Conservation (phyloP, 2,888 invertebrate species). For the Lochmaea capreae region DNA sequence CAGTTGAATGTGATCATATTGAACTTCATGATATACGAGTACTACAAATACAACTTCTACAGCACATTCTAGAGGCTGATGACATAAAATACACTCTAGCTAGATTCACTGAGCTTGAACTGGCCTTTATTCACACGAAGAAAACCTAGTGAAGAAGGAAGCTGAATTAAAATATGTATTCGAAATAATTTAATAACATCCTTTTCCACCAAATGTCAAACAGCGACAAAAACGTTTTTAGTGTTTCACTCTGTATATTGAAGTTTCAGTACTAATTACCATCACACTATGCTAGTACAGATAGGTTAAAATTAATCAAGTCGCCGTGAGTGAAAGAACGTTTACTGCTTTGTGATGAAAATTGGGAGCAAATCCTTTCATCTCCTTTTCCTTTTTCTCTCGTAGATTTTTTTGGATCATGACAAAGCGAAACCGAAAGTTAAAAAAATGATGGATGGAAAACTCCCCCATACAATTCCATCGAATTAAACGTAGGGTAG, state of each 20-base stretch:
- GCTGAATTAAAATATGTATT: no score
- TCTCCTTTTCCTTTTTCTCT: not conserved
- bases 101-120: no score
- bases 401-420: not conserved
- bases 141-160: no score
- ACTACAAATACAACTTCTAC: no score
- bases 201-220: no score
- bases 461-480: not conserved
- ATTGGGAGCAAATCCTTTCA: conserved; percentile 7
- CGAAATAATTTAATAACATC: no score
- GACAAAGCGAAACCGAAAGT: conserved; percentile 5
- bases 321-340: not conserved
- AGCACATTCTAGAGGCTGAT: no score
- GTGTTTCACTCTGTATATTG: not conserved
- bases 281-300: not conserved
- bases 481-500: not conserved
- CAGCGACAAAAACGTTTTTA: no score
- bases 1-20: no score
- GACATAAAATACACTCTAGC: no score
- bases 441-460: not conserved
- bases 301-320: conserved; percentile 3
- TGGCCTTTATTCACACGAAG: no score
- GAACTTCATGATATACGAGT: no score
- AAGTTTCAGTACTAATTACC: not conserved
- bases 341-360: conserved; percentile 2